Evolutionary conservation across 2,797 vertebrate genomes (phyloP).

Genomic region (Sebastes vulpes): DNA sequence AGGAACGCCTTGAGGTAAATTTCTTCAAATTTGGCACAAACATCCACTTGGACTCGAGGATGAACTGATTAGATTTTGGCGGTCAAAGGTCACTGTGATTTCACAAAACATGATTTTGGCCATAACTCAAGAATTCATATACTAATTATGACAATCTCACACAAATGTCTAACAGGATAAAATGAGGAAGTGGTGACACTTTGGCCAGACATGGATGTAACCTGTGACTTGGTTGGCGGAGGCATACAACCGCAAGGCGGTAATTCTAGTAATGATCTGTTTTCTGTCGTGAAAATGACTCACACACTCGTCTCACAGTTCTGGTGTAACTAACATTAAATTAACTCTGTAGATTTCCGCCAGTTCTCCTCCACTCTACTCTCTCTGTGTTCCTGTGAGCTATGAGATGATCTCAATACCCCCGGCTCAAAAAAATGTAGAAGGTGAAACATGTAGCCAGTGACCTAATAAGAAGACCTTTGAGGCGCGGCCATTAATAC

Average conservation of each 20-base stretch:
- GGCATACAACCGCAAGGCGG: background rate
- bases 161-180: background rate
- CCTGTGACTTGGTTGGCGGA: background rate
- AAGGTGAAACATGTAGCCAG: conserved; percentile 64
- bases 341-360: background rate
- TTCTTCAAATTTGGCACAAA: background rate
- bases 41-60: background rate
- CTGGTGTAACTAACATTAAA: background rate
- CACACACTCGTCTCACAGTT: background rate
- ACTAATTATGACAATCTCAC: background rate
- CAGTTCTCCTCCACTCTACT: background rate
- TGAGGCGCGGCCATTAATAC: conserved; percentile 81
- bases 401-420: conserved; percentile 39
- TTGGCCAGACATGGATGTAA: background rate
- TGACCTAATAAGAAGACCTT: conserved; percentile 85
- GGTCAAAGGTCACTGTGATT: no score
- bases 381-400: background rate
- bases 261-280: background rate
- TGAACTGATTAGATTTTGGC: background rate
- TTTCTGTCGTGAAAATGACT: background rate
- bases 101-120: background rate
- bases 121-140: background rate
- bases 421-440: conserved; percentile 5
- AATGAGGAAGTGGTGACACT: background rate
- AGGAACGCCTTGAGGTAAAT: background rate